Base-by-base conservation (phyloP, 2,888 invertebrate species). In the Trichogramma dendrolimi region DNA sequence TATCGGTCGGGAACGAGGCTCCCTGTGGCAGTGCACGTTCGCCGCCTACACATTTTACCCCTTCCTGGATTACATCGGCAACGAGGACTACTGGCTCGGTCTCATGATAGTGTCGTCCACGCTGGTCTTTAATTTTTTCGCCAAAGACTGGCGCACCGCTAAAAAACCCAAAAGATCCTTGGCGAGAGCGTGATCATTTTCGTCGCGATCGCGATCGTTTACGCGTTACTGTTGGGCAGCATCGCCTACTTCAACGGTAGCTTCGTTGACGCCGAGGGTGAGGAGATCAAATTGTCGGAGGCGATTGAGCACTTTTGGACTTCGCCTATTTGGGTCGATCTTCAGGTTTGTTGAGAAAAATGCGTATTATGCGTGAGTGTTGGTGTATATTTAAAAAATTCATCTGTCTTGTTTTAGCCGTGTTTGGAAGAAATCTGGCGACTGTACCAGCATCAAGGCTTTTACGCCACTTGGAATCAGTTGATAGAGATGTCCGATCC, bases 251-350 rank as follows among this genome's bases (percentile, higher is more conserved):
- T 92, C 81, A 94, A 96, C 74, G 92, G 92, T 10, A 90, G 88
- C 64, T 84, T 95, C 58, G 89, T 89, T 0, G 92, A 94, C 76
- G 86, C 86, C 67, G 87, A 92, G 64, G 95, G 94, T 0, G 93
- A 95, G 66, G 90, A 91, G 74, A 87, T 95, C 10, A 93, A 92
- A 43, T 82, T 96, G 4, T 88, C 92, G 63, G 95, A 95, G 75
- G 95, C 95, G 0, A 71, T 96, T 0, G 86, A 88, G 70, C 92
- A 96, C 77, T 93, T 97, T 79, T 87, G 95, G 71, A 92, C 91
- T 4, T 92, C 93, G 4, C 92, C 92, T 2, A 80, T 85, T 70
- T 86, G 86, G 85, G 73, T 80, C 42, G 84, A 87, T 71, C 79
- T 86, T 38, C 77, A 78, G 74, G 79, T 78, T 39, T 42, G 61